These are phyloP conservation scores for Deilephila porcellus DNA, from an alignment of 2,888 invertebrate species.

Conservation along the genomic window DNA sequence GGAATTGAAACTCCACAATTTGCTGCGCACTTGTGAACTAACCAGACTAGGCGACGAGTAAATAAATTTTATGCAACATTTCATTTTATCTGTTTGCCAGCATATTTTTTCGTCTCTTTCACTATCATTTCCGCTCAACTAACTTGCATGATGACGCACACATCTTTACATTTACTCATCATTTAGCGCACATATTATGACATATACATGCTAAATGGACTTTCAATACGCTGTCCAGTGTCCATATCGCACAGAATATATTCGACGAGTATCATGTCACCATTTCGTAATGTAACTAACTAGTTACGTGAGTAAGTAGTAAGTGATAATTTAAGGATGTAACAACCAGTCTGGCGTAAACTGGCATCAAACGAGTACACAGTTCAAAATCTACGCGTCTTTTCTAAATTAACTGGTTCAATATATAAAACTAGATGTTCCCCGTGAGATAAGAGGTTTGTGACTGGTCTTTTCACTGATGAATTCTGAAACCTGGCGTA, in stretches of 20 bases:
- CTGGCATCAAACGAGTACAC: background rate
- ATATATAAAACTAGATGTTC: background rate
- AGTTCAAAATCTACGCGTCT: background rate
- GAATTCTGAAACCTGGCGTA: no score
- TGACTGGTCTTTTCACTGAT: no score
- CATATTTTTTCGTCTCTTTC: background rate
- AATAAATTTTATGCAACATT: no score
- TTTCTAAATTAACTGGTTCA: background rate
- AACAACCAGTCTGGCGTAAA: background rate
- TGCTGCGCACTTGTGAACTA: no score
- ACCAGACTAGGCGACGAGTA: no score
- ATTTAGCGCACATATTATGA: background rate
- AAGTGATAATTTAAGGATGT: constrained; percentile 14
- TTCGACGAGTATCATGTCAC: background rate
- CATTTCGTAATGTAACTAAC: background rate
- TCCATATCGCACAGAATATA: background rate
- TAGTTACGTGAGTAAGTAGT: background rate
- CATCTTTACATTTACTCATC: background rate
- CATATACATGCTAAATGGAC: background rate
- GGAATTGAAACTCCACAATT: no score
- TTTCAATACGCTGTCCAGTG: background rate
- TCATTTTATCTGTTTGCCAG: background rate
- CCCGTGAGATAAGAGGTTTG: background rate
- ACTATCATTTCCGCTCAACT: background rate
- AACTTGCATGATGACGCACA: background rate